Evolutionary conservation across 1,140 invertebrate species (phyloP).

Genomic region (Lamellibrachia luymesi): DNA sequence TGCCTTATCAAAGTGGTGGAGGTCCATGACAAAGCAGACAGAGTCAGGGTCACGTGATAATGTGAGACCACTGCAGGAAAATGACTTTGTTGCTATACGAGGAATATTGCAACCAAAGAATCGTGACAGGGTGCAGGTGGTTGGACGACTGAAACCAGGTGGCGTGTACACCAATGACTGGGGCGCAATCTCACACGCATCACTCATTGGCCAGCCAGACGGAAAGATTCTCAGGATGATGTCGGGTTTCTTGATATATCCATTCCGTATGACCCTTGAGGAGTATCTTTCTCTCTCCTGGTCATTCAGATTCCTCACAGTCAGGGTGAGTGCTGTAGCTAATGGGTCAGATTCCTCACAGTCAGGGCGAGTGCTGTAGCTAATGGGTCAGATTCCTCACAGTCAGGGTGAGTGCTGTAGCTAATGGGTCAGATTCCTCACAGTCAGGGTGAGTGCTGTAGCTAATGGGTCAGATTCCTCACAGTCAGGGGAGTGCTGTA

Average conservation of each 20-base stretch:
- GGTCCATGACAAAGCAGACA: not conserved
- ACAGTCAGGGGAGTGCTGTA: no score
- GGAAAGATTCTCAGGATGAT: not conserved
- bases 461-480: no score
- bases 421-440: not conserved
- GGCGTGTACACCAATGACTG: not conserved
- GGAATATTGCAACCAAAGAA: not conserved
- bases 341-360: not conserved
- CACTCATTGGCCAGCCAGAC: not conserved
- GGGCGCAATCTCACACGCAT: not conserved
- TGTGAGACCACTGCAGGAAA: not conserved
- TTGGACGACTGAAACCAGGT: not conserved
- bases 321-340: not conserved
- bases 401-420: no score
- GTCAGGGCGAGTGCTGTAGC: not conserved
- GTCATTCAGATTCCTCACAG: not conserved
- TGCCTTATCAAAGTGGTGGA: not conserved
- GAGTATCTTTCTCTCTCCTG: not conserved
- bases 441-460: not conserved
- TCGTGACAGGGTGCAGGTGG: not conserved
- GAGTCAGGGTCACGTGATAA: not conserved
- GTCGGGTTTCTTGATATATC: not conserved
- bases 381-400: no score
- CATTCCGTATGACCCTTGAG: not conserved
- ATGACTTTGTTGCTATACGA: conserved; percentile 1